Percentiles rank a stretch among this genome's conserved stretches.
Evolutionary conservation across 2,888 invertebrate species (phyloP).

Genomic region (Volucella inflata): DNA sequence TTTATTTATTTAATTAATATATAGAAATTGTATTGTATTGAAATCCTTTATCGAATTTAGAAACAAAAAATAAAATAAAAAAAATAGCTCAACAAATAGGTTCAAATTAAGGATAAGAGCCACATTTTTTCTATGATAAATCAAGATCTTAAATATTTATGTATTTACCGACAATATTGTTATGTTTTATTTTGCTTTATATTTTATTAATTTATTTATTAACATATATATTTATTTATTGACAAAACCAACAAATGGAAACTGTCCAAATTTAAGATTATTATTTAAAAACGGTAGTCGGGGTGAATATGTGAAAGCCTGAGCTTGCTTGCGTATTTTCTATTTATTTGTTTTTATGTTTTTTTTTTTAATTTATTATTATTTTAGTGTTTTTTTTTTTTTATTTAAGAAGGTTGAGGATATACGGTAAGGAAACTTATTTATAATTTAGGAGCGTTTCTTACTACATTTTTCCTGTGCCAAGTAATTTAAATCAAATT

Average conservation of each 20-base stretch:
- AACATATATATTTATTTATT: slow-evolving; percentile 34
- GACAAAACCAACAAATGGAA: background rate
- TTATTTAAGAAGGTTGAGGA: slow-evolving; percentile 29
- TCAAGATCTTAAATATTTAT: slow-evolving; percentile 15
- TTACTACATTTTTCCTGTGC: slow-evolving; percentile 48
- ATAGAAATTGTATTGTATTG: too few relatives aligned
- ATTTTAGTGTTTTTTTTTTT: slow-evolving; percentile 6
- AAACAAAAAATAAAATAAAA: slow-evolving; percentile 1
- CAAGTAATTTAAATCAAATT: slow-evolving; percentile 22
- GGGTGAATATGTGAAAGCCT: slow-evolving; percentile 1
- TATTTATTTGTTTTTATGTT: slow-evolving; percentile 15
- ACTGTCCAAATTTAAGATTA: background rate
- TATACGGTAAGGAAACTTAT: slow-evolving; percentile 6
- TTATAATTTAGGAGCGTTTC: slow-evolving; percentile 22
- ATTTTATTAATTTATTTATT: slow-evolving; percentile 33
- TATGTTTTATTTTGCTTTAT: slow-evolving; percentile 42
- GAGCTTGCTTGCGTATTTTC: background rate
- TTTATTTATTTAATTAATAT: too few relatives aligned
- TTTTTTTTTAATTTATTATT: background rate
- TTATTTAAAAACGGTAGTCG: background rate
- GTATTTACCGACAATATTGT: slow-evolving; percentile 42
- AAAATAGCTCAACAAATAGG: too few relatives aligned
- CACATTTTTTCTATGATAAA: background rate
- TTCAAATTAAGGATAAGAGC: background rate
- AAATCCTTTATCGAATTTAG: too few relatives aligned